These are phyloP conservation scores for Burhinus bistriatus DNA, from an alignment of 2,113 vertebrate species.

Conservation along the genomic window DNA sequence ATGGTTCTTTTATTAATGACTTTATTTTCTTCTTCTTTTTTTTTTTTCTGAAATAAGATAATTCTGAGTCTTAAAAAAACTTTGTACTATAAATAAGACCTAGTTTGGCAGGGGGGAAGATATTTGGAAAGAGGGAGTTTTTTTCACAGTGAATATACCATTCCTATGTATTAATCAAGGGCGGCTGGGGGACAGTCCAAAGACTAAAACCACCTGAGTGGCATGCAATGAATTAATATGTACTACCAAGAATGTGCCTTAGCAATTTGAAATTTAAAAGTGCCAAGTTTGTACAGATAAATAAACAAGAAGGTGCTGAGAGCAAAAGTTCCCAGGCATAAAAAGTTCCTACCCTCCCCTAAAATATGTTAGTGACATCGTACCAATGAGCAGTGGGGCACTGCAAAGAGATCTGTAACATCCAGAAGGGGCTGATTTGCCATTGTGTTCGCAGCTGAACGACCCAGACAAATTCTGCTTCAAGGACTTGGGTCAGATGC, in stretches of 20 bases:
- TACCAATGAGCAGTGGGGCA: no score
- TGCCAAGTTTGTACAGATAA: background rate
- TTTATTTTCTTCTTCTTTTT: background rate
- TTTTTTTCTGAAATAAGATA: background rate
- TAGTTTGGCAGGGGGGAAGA: background rate
- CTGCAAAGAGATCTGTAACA: background rate
- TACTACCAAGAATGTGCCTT: fast-evolving
- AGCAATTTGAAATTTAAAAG: background rate
- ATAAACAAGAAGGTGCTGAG: background rate
- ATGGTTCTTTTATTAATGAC: background rate
- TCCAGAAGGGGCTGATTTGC: background rate
- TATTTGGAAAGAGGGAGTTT: background rate
- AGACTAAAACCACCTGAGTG: background rate
- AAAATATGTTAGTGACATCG: background rate
- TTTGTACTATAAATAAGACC: background rate
- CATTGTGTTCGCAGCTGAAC: background rate
- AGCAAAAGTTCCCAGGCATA: background rate
- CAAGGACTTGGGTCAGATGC: fast-evolving
- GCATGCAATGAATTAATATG: background rate
- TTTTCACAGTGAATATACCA: background rate
- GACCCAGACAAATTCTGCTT: fast-evolving
- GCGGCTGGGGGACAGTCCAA: background rate
- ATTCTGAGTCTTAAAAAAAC: background rate
- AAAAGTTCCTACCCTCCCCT: background rate
- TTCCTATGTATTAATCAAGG: no score